phyloP scores from a whole-genome alignment of 2,113 vertebrate genomes.

The Nematolebias whitei region DNA sequence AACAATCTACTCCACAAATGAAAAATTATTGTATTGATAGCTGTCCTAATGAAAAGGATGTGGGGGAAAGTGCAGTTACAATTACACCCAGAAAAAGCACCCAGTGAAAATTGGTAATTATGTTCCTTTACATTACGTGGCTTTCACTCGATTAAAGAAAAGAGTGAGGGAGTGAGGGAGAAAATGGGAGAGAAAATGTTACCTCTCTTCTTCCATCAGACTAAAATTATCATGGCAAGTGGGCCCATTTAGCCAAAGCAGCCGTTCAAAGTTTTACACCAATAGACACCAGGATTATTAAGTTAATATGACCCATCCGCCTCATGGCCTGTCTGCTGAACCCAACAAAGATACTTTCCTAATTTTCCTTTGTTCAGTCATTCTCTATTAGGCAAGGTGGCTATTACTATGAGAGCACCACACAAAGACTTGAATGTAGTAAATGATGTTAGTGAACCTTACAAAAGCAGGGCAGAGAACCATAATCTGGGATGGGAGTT shows the following conservation, averaged over 20 bases:
- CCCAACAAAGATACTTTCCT: slow-evolving; percentile 19
- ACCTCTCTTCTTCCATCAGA: slow-evolving; percentile 14
- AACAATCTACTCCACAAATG: background rate
- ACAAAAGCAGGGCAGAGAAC: background rate
- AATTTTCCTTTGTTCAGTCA: slow-evolving; percentile 26
- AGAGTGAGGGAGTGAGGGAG: background rate
- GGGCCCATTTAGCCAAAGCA: slow-evolving; percentile 28
- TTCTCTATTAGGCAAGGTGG: slow-evolving; percentile 13
- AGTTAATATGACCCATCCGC: background rate
- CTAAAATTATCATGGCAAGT: slow-evolving; percentile 31
- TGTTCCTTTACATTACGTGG: slow-evolving; percentile 9
- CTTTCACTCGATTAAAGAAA: background rate
- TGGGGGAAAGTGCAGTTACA: background rate
- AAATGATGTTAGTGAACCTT: background rate
- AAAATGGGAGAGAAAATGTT: background rate
- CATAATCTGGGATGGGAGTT: background rate
- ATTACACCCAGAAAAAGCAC: slow-evolving; percentile 18
- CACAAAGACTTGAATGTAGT: too few relatives aligned
- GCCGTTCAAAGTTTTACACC: slow-evolving; percentile 11
- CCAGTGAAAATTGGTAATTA: slow-evolving; percentile 12
- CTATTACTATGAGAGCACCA: slow-evolving; percentile 6
- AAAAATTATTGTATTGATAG: too few relatives aligned
- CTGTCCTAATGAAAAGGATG: background rate
- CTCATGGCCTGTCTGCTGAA: slow-evolving; percentile 4
- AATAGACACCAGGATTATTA: background rate